phyloP scores from a whole-genome alignment of 2,113 vertebrate species.

The Mobula hypostoma region DNA sequence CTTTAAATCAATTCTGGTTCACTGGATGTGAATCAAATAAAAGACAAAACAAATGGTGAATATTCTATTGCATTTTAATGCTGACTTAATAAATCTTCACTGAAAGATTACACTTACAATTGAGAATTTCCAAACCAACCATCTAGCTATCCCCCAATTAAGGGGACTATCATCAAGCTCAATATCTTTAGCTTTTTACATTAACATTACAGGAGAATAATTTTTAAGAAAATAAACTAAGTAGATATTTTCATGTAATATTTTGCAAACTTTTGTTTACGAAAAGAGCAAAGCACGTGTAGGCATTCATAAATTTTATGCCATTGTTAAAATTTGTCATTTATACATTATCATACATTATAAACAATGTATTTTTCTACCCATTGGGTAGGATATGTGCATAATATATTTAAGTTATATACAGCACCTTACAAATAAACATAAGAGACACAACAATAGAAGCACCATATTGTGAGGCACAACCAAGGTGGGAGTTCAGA shows the following conservation, averaged over 20 bases:
- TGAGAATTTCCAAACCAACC: slow-evolving; percentile 44
- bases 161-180: slow-evolving; percentile 47
- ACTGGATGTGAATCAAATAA: slow-evolving; percentile 49
- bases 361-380: slow-evolving; percentile 83
- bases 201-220: slow-evolving; percentile 66
- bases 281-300: slow-evolving; percentile 72
- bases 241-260: slow-evolving; percentile 70
- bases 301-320: slow-evolving; percentile 86
- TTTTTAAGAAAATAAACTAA: slow-evolving; percentile 87
- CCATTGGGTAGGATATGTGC: slow-evolving; percentile 98
- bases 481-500: slow-evolving; percentile 71
- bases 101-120: slow-evolving; percentile 49
- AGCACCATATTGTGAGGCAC: slow-evolving; percentile 96
- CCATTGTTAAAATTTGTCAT: slow-evolving; percentile 77
- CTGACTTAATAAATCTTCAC: slow-evolving; percentile 49
- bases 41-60: slow-evolving; percentile 46
- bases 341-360: slow-evolving; percentile 94
- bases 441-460: slow-evolving; percentile 72
- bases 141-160: slow-evolving; percentile 47
- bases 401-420: slow-evolving; percentile 95
- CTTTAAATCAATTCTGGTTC: slow-evolving; percentile 52
- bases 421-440: slow-evolving; percentile 90
- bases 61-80: slow-evolving; percentile 53
- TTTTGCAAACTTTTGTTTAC: slow-evolving; percentile 67
- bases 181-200: slow-evolving; percentile 53